These are phyloP conservation scores for Timema cristinae DNA, from an alignment of 2,888 invertebrate genomes.

Conservation along the genomic window DNA sequence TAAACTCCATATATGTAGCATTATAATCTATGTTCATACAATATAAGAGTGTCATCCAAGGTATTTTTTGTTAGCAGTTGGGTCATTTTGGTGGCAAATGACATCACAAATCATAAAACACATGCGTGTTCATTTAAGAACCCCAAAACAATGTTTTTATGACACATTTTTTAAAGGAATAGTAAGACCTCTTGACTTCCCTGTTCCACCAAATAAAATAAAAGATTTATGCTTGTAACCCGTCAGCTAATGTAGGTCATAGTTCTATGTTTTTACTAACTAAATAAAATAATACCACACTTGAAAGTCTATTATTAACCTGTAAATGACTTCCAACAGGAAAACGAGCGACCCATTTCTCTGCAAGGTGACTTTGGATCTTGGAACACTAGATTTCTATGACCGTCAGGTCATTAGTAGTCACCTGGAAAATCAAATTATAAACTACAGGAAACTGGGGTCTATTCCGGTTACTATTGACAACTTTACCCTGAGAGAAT, in stretches of 20 bases:
- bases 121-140: too few relatives aligned
- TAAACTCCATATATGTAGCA: too few relatives aligned
- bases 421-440: conserved; percentile 56
- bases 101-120: too few relatives aligned
- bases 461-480: conserved; percentile 52
- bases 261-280: neutral
- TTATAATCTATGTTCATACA: too few relatives aligned
- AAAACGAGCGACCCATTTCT: conserved; percentile 54
- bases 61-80: too few relatives aligned
- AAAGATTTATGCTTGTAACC: neutral
- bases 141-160: too few relatives aligned
- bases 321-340: conserved; percentile 9
- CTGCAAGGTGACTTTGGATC: conserved; percentile 63
- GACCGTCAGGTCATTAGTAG: conserved; percentile 51
- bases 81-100: too few relatives aligned
- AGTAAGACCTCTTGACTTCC: too few relatives aligned
- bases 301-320: neutral
- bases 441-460: conserved; percentile 52
- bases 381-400: conserved; percentile 57
- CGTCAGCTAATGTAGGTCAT: neutral
- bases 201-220: too few relatives aligned
- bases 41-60: too few relatives aligned
- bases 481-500: conserved; percentile 57
- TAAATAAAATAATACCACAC: neutral
- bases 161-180: too few relatives aligned